A percentile compares a stretch with the other conserved stretches of the same genome.
These are phyloP conservation scores for Sebastes schlegelii DNA, from an alignment of 2,113 vertebrate genomes.

Conservation along the genomic window DNA sequence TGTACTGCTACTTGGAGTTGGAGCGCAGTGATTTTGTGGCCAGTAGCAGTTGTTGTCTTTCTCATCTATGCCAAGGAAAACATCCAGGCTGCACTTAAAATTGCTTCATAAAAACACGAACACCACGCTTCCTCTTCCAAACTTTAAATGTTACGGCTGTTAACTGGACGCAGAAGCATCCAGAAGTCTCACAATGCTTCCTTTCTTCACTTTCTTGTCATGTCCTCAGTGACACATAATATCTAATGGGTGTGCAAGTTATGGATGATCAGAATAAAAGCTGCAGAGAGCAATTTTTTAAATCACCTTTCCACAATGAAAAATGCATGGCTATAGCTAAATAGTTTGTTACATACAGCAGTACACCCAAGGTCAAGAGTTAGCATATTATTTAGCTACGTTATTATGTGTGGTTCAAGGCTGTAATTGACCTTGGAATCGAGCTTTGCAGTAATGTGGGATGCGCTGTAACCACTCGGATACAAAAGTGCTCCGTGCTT, in stretches of 20 bases:
- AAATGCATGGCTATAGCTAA: background rate
- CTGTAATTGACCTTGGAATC: too few species aligned
- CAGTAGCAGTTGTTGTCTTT: slow-evolving; percentile 39
- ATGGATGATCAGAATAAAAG: background rate
- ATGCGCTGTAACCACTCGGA: too few species aligned
- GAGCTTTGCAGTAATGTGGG: too few species aligned
- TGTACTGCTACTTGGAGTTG: slow-evolving; percentile 11
- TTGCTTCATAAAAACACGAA: slow-evolving; percentile 44
- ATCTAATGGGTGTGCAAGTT: background rate
- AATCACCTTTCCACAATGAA: background rate
- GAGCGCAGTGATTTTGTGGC: slow-evolving; percentile 35
- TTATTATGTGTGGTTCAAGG: background rate
- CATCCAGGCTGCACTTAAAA: slow-evolving; percentile 35
- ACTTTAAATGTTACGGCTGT: slow-evolving; percentile 30
- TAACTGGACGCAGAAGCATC: slow-evolving; percentile 19
- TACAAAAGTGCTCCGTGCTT: too few species aligned
- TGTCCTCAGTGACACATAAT: background rate
- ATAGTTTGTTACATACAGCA: background rate
- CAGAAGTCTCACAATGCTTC: slow-evolving; percentile 18
- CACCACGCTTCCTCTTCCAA: slow-evolving; percentile 22
- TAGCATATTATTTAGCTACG: background rate
- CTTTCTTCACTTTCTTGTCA: slow-evolving; percentile 11
- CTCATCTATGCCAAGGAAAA: slow-evolving; percentile 44
- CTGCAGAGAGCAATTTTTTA: background rate
- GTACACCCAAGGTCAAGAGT: background rate